phyloP scores from a whole-genome alignment of 2,797 vertebrate genomes.

The Sebastiscus albofasciatus region DNA sequence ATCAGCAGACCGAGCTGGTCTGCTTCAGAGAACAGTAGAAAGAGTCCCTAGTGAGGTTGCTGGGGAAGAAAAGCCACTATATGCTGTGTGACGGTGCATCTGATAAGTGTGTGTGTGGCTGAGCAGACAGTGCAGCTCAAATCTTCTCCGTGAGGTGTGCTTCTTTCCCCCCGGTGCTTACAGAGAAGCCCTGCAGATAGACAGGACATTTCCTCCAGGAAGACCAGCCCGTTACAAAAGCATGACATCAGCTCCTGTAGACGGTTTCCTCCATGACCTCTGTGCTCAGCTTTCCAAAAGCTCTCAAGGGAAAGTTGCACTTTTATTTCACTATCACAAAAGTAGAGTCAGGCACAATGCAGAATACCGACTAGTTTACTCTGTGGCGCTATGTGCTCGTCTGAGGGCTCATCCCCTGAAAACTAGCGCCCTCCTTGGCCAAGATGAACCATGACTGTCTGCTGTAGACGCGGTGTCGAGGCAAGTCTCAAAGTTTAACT shows the following conservation, averaged over 20 bases:
- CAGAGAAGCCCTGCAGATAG: neutral
- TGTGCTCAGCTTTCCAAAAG: neutral
- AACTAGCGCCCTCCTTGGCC: neutral
- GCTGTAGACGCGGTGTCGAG: no score
- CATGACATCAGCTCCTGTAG: neutral
- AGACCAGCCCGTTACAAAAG: neutral
- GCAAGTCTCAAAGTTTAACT: neutral
- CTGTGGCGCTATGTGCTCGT: neutral
- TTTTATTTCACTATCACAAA: neutral
- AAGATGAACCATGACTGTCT: neutral
- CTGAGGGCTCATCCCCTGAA: neutral
- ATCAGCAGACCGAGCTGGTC: neutral
- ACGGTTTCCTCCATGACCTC: neutral
- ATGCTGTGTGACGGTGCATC: no score
- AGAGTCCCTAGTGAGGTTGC: no score
- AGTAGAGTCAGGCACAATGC: neutral
- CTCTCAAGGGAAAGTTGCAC: neutral
- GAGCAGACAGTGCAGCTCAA: neutral
- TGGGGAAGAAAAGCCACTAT: no score
- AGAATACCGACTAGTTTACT: neutral
- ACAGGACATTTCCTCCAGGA: neutral
- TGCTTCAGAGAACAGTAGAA: neutral
- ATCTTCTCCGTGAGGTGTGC: neutral
- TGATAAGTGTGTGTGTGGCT: no score
- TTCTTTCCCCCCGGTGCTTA: neutral